These are phyloP conservation scores for Marmota flaviventris DNA, from an alignment of 2,113 vertebrate genomes.

Conservation along the genomic window DNA sequence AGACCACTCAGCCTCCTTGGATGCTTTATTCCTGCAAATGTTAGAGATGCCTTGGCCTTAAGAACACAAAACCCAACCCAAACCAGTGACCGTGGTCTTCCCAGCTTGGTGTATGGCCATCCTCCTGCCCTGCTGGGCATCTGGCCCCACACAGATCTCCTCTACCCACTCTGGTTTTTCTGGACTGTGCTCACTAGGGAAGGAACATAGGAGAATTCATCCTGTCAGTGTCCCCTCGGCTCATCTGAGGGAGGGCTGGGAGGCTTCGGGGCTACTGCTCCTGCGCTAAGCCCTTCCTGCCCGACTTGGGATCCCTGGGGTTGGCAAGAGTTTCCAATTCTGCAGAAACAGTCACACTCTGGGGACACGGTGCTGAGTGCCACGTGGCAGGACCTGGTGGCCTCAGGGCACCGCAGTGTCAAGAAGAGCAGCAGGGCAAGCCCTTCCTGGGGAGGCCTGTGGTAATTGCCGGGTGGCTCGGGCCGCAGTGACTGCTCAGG, in stretches of 20 bases:
- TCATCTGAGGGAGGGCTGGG: not conserved
- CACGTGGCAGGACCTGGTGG: not conserved
- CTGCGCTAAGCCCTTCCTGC: accelerated
- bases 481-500: conserved; percentile 85
- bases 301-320: not conserved
- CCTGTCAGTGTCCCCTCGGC: not conserved
- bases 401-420: accelerated
- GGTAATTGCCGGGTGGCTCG: not conserved
- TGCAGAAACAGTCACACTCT: not conserved
- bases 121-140: not conserved
- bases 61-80: accelerated
- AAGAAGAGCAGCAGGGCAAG: not conserved
- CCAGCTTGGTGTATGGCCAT: not conserved
- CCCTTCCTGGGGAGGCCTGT: not conserved
- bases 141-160: not conserved
- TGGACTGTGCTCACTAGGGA: not conserved
- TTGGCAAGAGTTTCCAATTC: not conserved
- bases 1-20: not conserved
- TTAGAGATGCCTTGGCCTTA: not conserved
- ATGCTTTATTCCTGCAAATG: not conserved
- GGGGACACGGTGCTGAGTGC: accelerated
- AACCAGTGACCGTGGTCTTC: not conserved
- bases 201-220: not conserved
- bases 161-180: not conserved
- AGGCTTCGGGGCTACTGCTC: not conserved